phyloP scores from a whole-genome alignment of 2,888 invertebrate genomes.

The Agrotis clavis region DNA sequence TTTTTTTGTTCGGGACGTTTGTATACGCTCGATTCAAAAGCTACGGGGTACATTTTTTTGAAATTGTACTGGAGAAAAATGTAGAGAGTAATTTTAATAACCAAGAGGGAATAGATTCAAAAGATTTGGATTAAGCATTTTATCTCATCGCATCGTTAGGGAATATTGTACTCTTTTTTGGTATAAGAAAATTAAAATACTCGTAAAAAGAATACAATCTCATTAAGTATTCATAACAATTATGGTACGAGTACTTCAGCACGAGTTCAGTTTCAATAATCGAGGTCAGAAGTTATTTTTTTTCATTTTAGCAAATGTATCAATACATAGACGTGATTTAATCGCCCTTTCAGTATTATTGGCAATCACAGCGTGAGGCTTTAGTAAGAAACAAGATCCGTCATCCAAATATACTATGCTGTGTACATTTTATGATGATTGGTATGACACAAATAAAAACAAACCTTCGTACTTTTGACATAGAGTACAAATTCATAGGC shows the following conservation, averaged over 20 bases:
- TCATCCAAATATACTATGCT: background rate
- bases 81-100: background rate
- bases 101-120: too few species aligned
- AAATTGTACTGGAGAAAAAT: constrained; percentile 12
- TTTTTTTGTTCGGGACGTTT: constrained; percentile 16
- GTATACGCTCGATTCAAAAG: constrained; percentile 4
- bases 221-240: background rate
- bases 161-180: background rate
- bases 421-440: constrained; percentile 20
- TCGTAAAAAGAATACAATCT: background rate
- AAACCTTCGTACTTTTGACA: background rate
- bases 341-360: constrained; percentile 35
- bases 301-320: constrained; percentile 4
- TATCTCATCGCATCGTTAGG: background rate
- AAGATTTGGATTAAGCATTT: background rate
- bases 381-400: background rate
- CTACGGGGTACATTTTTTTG: constrained; percentile 12
- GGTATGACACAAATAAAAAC: constrained; percentile 12
- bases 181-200: background rate
- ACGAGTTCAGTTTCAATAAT: constrained; percentile 4
- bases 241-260: background rate
- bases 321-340: constrained; percentile 11
- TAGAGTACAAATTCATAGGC: background rate
- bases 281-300: background rate
- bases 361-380: constrained; percentile 31